Percentiles rank a stretch among this genome's conserved stretches.
phyloP scores from a whole-genome alignment of 2,113 vertebrate genomes.

The Cacatua alba region DNA sequence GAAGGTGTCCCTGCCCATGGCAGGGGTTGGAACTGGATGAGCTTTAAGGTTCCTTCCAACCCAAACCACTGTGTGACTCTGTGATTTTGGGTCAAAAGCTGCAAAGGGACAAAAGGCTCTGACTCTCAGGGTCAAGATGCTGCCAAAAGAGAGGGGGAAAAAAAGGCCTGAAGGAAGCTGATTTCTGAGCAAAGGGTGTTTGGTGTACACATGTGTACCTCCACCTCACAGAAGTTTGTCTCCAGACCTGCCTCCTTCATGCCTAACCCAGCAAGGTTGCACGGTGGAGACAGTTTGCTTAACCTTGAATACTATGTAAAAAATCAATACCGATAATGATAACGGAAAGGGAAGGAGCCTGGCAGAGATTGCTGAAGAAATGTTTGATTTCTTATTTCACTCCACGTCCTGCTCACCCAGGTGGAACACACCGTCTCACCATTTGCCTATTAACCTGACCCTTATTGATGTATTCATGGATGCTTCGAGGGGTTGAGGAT shows the following conservation, averaged over 20 bases:
- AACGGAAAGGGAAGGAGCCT: background rate
- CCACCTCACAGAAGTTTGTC: background rate
- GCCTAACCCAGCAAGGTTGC: background rate
- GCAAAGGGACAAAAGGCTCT: background rate
- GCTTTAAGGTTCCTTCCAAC: no score
- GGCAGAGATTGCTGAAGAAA: conserved; percentile 9
- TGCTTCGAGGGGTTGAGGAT: background rate
- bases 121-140: background rate
- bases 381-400: conserved; percentile 39
- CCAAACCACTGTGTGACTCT: background rate
- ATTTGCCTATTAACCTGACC: background rate
- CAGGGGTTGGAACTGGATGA: background rate
- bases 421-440: background rate
- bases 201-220: background rate
- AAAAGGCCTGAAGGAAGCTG: background rate
- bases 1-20: background rate
- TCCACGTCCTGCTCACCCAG: background rate
- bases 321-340: background rate
- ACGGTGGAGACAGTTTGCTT: background rate
- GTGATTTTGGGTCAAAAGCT: background rate
- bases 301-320: background rate
- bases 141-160: background rate
- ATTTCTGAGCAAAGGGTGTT: background rate
- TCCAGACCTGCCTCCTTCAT: background rate
- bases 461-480: background rate